Conservation (phyloP, 2,888 invertebrate species). For the Pachliopta kotzebuea region DNA sequence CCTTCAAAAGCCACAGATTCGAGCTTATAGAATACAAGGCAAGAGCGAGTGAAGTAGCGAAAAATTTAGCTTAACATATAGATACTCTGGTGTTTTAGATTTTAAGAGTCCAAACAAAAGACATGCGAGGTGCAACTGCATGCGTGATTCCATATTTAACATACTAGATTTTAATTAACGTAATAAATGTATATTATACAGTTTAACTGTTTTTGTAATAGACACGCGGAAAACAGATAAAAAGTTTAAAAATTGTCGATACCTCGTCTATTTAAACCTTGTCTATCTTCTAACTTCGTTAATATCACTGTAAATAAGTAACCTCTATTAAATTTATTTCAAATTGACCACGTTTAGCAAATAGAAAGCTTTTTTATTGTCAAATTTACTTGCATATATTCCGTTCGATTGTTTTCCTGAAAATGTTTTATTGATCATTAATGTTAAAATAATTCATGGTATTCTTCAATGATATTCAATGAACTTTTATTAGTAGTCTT, state of each 20-base stretch:
- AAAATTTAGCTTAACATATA: no score
- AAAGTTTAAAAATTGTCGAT: neutral
- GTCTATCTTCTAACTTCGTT: neutral
- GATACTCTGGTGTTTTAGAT: no score
- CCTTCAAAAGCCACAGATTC: no score
- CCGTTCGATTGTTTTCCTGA: constrained; percentile 4
- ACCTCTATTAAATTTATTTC: neutral
- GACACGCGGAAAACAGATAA: no score
- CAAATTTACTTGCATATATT: constrained; percentile 6
- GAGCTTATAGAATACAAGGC: no score
- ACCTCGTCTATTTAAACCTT: constrained; percentile 32
- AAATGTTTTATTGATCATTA: constrained; percentile 2
- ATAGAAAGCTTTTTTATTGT: constrained; percentile 8
- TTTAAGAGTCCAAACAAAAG: no score
- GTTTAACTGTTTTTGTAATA: no score
- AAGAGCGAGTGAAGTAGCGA: no score
- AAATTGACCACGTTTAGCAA: neutral
- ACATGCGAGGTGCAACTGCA: no score
- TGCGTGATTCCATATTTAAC: no score
- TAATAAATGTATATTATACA: neutral
- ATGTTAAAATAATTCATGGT: neutral
- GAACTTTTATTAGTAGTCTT: no score
- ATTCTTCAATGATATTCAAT: no score
- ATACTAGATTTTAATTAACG: neutral
- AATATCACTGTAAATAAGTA: constrained; percentile 11